These are phyloP conservation scores for Ryuthela nishihirai DNA, from an alignment of 2,888 invertebrate genomes.

Conservation along the genomic window DNA sequence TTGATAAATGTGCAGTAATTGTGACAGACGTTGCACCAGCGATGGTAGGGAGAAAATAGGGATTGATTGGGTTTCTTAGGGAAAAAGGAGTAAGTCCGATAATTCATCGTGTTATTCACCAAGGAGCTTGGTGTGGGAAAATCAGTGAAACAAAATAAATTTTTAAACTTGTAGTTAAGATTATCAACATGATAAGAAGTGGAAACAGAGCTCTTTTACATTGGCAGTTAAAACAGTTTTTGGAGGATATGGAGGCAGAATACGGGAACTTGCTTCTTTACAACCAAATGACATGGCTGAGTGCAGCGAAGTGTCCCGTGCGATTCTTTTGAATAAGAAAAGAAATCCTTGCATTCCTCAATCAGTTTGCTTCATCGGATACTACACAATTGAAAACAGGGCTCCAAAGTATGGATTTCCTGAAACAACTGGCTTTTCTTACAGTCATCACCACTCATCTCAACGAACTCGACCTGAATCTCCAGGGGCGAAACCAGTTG, in stretches of 20 bases:
- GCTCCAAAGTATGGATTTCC: neutral
- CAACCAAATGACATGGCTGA: neutral
- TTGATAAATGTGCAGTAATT: neutral
- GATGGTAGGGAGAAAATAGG: neutral
- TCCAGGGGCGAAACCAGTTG: neutral
- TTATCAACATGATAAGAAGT: neutral
- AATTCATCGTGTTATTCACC: neutral
- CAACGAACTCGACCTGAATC: neutral
- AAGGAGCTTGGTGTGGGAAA: neutral
- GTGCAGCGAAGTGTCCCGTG: neutral
- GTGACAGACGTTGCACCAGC: neutral
- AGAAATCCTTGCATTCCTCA: slow-evolving; percentile 4
- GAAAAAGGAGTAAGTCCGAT: slow-evolving; percentile 1
- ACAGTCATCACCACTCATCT: neutral
- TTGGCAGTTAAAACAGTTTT: neutral
- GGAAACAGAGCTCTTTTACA: neutral
- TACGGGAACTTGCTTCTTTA: neutral
- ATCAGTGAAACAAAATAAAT: neutral
- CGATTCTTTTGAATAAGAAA: slow-evolving; percentile 1
- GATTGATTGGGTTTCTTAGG: neutral
- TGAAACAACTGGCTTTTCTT: neutral
- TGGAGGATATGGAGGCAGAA: slow-evolving; percentile 1
- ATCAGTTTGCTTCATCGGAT: neutral
- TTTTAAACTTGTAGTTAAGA: neutral
- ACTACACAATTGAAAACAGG: neutral